Base-by-base conservation (phyloP, 92 coral and sea anemone species). In the Porites evermanni region DNA sequence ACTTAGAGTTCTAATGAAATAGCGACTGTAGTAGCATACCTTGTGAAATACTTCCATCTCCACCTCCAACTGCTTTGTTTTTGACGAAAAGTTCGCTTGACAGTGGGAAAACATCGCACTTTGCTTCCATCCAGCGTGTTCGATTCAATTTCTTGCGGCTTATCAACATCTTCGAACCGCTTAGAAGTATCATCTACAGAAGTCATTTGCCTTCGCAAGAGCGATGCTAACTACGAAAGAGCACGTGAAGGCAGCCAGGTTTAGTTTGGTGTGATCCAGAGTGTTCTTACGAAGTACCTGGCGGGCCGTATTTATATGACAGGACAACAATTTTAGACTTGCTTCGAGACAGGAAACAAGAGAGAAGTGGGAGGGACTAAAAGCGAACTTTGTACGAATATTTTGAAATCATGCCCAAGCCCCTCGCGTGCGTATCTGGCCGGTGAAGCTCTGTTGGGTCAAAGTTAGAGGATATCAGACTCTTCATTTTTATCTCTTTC, bases 1-100 rank as follows among this genome's bases (percentile, higher is more conserved):
- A 52, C 10, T 38, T 38, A 38, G 26, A 26, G 16, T 47, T 29
- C 73, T 38, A 21, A 32, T 7, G 56, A 70, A 59, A 13, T 14
- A 9, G n/a, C 58, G 64, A 64, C 59, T 52, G 44, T 16, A 7
- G 20, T 47, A 32, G 91, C 96, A 68, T 81, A 95, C 98, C 96
- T 90, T 17, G 93, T 86, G 89, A 95, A 95, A 74, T 91, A 93
- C 91, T 88, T 90, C 98, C 98, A 95, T 52, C 86, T 89, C 91
- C 92, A 90, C 60, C 94, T 88, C 87, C 96, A 79, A 50, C 73
- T 88, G 76, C 74, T 63, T 53, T 91, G 84, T 66, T 88, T 79
- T 93, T 95, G 81, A 80, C 86, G 89, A 83, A 74, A 93, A 29
- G 67, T 75, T 59, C 89, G 88, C 78, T 90, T 85, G 63, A 82